Evolutionary conservation across 2,797 vertebrate genomes (phyloP), one percentile per base, ranked within the genome.

Genomic region (Neosilurus mollespiculum): DNA sequence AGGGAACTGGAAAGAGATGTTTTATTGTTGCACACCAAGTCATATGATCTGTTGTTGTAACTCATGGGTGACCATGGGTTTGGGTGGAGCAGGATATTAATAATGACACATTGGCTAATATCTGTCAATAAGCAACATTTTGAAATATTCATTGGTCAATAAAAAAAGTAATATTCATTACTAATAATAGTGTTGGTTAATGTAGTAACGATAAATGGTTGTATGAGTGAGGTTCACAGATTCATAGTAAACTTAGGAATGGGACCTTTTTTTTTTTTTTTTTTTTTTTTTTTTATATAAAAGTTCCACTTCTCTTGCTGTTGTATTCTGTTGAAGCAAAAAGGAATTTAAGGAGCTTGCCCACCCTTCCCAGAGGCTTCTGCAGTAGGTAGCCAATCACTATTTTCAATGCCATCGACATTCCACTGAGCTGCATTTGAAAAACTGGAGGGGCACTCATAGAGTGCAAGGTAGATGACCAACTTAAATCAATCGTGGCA

Each of bases 41-140:
- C 82, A 37, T 72, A 26, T 73, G 77, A 83, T 79, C 58, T 16
- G 56, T 18, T 71, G 12, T 62, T 66, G 51, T 70, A 24, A 53
- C 49, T 26, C 18, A 22, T 51, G n/a, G 30, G 26, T 80, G 65
- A 80, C 30, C 2, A 7, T 66, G 26, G 51, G 43, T 26, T 66
- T 53, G 14, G 78, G 14, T 64, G 58, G 2, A 20, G 24, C 24
- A 6, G 64, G 51, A 54, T 7, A 15, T 80, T 67, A 67, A 67
- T 53, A 26, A 34, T 15, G 37, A 64, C 37, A 59, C 6, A n/a
- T 14, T 11, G 11, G 12, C 1, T 14, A 6, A 76, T 22, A 59
- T n/a, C 2, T 7, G 26, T 49, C 54, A 37, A 15, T n/a, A n/a
- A 43, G 11, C 1, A 1, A 14, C 12, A 51, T 62, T 73, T 73